Conservation (phyloP, 2,113 vertebrate genomes). For the Mustelus asterias region DNA sequence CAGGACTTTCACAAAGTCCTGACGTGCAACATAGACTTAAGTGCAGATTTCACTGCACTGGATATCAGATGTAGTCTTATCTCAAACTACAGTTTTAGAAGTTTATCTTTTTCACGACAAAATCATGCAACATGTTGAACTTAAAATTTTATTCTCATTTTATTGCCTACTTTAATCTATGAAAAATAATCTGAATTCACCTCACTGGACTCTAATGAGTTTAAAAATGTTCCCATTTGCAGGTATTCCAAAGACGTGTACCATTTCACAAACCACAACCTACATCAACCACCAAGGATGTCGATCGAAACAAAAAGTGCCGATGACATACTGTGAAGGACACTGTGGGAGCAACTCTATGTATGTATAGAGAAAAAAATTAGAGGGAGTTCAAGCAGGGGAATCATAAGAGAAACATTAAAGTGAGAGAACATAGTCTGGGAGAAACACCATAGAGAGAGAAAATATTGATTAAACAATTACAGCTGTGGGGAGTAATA, state of each 20-base stretch:
- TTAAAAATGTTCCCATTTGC: conserved; percentile 25
- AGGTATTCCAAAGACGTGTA: conserved; percentile 58
- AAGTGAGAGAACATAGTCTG: not conserved
- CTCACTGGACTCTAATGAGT: not conserved
- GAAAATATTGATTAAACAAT: too few species aligned
- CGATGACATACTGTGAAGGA: conserved; percentile 68
- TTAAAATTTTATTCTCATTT: not conserved
- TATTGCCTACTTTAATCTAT: not conserved
- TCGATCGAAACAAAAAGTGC: conserved; percentile 50
- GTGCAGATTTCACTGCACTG: not conserved
- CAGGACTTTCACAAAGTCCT: not conserved
- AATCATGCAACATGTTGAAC: not conserved
- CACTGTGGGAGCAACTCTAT: conserved; percentile 63
- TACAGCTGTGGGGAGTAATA: too few species aligned
- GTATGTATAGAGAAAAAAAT: conserved; percentile 58
- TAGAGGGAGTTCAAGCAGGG: not conserved
- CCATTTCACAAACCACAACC: conserved; percentile 44
- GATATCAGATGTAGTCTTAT: not conserved
- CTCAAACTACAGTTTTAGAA: not conserved
- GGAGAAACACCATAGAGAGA: not conserved
- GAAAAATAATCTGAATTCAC: not conserved
- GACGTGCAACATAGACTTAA: not conserved
- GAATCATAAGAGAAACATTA: not conserved
- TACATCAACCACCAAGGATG: conserved; percentile 58
- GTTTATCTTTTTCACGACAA: not conserved